Base-by-base conservation (phyloP, 2,797 vertebrate species). In the Periophthalmus magnuspinnatus region DNA sequence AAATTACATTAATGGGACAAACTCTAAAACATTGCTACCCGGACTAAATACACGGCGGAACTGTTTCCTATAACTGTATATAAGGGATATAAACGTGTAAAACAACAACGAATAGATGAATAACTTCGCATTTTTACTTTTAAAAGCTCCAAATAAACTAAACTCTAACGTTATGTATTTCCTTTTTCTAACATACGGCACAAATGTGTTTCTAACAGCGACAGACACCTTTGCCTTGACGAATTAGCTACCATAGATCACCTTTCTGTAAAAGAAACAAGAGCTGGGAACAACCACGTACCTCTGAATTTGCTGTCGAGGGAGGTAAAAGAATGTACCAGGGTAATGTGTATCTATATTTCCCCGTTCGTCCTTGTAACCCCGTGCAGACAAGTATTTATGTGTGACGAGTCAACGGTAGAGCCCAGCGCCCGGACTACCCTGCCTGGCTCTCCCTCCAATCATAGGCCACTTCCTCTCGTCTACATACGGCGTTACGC, bases 1-100 rank as follows among this genome's bases (percentile, higher is more conserved):
- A 28, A 17, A 28, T 17, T 19, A 50, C 14, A 66, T 24, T n/a
- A 34, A 34, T 11, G 13, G 55, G 22, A 28, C 10, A 47, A 28
- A 1, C 16, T 24, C 5, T 9, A 24, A 34, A 34, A 13, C 7
- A 22, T 52, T 70, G 11, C 72, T 34, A 68, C 69, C 72, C 92
- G 92, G 91, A 88, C 70, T 16, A 65, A 59, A 78, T 71, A 84
- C 7, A 45, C 1, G 85, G 88, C 91, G 91, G 82, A 93, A 86
- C 81, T 0, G 24, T 69, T 88, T 89, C 86, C 87, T 81, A 1
- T 67, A 5, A 34, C 3, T 22, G 28, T 33, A n/a, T 9, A 8
- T n/a, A 33, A 6, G 60, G 3, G 13, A 24, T 57, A 32, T 54
- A 55, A 45, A 45, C 41, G 9, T 55, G 21, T 22, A 55, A 55